A percentile compares a stretch with the other conserved stretches of the same genome.
phyloP scores from a whole-genome alignment of 2,888 invertebrate genomes.

The Euproctis similis region DNA sequence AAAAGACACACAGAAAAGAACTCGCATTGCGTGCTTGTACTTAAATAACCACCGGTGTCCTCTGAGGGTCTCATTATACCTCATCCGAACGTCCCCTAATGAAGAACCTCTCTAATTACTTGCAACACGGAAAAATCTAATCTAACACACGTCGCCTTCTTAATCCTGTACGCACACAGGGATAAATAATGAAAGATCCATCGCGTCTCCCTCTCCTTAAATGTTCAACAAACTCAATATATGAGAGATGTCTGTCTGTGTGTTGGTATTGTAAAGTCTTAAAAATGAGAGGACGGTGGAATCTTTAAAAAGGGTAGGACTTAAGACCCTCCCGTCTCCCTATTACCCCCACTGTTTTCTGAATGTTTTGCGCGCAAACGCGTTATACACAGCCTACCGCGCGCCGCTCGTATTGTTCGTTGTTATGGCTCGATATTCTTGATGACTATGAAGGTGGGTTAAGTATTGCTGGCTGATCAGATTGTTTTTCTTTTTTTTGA shows the following conservation, averaged over 20 bases:
- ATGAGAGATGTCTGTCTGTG: conserved; percentile 51
- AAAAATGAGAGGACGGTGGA: conserved; percentile 73
- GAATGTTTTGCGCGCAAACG: conserved; percentile 58
- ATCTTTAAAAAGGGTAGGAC: conserved; percentile 75
- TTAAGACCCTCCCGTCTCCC: conserved; percentile 59
- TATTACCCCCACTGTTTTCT: conserved; percentile 26
- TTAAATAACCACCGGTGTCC: conserved; percentile 18
- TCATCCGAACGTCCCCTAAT: conserved; percentile 50
- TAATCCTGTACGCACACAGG: conserved; percentile 31
- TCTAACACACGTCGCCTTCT: conserved; percentile 41
- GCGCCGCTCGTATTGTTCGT: conserved; percentile 65
- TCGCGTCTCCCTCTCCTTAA: conserved; percentile 3
- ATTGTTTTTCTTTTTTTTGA: conserved; percentile 2
- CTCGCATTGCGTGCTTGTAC: conserved; percentile 20
- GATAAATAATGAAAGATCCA: conserved; percentile 3
- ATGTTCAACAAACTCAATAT: conserved; percentile 6
- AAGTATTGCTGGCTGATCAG: conserved; percentile 55
- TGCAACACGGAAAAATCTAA: conserved; percentile 70
- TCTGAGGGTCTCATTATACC: conserved; percentile 42
- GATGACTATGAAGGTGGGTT: conserved; percentile 59
- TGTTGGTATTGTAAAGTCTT: conserved; percentile 74
- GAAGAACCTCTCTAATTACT: conserved; percentile 61
- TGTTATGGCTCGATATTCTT: conserved; percentile 69
- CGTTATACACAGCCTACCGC: conserved; percentile 66
- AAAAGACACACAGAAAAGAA: too few species aligned